A percentile compares a stretch with the other conserved stretches of the same genome.
Conservation (phyloP, 2,797 vertebrate genomes). For the Sebastes iracundus region DNA sequence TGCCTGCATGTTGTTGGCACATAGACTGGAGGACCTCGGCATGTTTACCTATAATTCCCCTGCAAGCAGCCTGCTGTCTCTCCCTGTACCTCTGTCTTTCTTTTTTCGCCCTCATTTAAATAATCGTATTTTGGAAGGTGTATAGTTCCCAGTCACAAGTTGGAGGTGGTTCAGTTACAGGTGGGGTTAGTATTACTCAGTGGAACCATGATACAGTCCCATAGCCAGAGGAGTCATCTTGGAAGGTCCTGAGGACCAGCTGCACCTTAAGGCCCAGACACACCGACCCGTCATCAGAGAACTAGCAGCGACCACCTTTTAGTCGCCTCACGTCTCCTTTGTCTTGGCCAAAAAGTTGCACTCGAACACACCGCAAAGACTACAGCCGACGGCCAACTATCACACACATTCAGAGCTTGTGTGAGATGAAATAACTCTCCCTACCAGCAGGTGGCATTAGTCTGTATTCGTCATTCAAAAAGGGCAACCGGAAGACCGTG, state of each 20-base stretch:
- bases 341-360: too few relatives aligned
- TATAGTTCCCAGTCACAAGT: conserved; percentile 82
- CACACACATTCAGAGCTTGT: too few relatives aligned
- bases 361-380: too few relatives aligned
- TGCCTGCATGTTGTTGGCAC: conserved; percentile 74
- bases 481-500: too few relatives aligned
- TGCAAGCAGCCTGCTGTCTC: conserved; percentile 72
- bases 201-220: conserved; percentile 38
- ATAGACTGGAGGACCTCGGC: conserved; percentile 75
- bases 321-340: too few relatives aligned
- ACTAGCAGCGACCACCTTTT: too few relatives aligned
- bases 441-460: too few relatives aligned
- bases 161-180: conserved; percentile 64
- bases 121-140: conserved; percentile 77
- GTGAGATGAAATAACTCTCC: too few relatives aligned
- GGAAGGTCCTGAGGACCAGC: background rate
- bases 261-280: background rate
- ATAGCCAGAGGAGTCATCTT: background rate
- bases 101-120: conserved; percentile 6
- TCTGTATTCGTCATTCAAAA: too few relatives aligned
- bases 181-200: conserved; percentile 39
- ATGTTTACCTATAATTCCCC: conserved; percentile 77
- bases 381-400: too few relatives aligned
- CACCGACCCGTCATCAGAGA: too few relatives aligned
- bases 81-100: conserved; percentile 35